Conservation (phyloP, 2,888 invertebrate species). For the Urechis unicinctus region DNA sequence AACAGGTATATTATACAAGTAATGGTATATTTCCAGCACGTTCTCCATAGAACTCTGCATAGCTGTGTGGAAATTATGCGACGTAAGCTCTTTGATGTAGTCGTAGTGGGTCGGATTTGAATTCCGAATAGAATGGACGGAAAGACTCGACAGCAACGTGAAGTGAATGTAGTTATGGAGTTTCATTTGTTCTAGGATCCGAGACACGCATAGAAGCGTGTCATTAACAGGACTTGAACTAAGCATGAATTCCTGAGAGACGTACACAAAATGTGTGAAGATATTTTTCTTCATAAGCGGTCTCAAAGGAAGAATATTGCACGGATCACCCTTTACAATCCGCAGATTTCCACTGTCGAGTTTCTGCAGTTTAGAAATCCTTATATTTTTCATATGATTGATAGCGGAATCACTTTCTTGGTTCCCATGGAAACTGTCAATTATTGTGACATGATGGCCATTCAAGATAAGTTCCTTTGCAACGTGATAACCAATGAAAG, state of each 20-base stretch:
- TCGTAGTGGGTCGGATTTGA: background rate
- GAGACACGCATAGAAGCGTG: background rate
- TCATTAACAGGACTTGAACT: background rate
- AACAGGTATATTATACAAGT: background rate
- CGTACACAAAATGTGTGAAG: background rate
- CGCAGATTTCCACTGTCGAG: background rate
- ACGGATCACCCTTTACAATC: background rate
- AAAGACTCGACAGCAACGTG: background rate
- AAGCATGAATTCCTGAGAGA: background rate
- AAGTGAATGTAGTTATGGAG: background rate
- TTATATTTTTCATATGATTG: background rate
- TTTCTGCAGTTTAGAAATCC: background rate
- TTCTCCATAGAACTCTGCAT: background rate
- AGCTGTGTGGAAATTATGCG: background rate
- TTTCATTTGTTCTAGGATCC: background rate
- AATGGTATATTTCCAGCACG: background rate
- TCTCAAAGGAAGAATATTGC: background rate
- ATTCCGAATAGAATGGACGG: background rate
- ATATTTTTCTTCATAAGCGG: background rate
- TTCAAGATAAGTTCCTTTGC: background rate
- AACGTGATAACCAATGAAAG: background rate
- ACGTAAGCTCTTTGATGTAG: background rate
- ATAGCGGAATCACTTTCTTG: no score
- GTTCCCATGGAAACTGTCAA: background rate
- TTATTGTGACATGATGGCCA: background rate